phyloP scores from a whole-genome alignment of 2,113 vertebrate genomes.

The Galeopterus variegatus region DNA sequence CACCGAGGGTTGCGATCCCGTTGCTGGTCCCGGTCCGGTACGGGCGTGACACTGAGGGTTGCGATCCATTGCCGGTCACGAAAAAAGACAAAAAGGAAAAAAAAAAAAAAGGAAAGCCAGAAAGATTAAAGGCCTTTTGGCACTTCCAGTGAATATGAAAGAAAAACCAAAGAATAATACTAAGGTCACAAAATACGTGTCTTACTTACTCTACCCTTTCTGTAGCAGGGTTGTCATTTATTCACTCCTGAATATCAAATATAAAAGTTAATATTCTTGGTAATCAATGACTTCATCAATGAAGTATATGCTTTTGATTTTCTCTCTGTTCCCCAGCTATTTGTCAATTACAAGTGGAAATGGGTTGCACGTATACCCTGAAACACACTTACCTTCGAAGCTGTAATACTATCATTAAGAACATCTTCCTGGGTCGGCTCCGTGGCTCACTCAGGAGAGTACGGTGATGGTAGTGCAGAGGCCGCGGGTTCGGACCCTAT shows the following conservation, averaged over 20 bases:
- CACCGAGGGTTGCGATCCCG: too few relatives aligned
- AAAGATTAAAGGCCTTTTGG: slow-evolving; percentile 88
- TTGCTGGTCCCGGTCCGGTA: too few relatives aligned
- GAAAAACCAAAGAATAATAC: slow-evolving; percentile 94
- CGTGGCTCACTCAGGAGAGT: too few relatives aligned
- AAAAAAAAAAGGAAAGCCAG: too few relatives aligned
- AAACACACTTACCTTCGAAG: slow-evolving; percentile 93
- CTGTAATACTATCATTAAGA: slow-evolving; percentile 94
- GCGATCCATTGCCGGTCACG: too few relatives aligned
- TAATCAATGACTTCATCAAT: slow-evolving; percentile 94
- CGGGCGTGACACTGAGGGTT: too few relatives aligned
- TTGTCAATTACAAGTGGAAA: slow-evolving; percentile 94
- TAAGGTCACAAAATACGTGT: slow-evolving; percentile 94
- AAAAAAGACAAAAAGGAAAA: too few relatives aligned
- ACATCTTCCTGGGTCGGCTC: too few relatives aligned
- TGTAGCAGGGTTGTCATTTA: slow-evolving; percentile 93
- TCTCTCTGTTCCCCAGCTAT: slow-evolving; percentile 94
- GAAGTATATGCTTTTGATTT: slow-evolving; percentile 95
- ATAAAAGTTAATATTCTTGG: slow-evolving; percentile 95
- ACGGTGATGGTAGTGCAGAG: too few relatives aligned
- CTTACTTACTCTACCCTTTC: slow-evolving; percentile 93
- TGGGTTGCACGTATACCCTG: slow-evolving; percentile 92
- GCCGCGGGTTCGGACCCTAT: too few relatives aligned
- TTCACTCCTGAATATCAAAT: slow-evolving; percentile 93
- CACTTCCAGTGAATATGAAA: slow-evolving; percentile 93